phyloP scores from a whole-genome alignment of 2,113 vertebrate species.

The Alosa alosa region DNA sequence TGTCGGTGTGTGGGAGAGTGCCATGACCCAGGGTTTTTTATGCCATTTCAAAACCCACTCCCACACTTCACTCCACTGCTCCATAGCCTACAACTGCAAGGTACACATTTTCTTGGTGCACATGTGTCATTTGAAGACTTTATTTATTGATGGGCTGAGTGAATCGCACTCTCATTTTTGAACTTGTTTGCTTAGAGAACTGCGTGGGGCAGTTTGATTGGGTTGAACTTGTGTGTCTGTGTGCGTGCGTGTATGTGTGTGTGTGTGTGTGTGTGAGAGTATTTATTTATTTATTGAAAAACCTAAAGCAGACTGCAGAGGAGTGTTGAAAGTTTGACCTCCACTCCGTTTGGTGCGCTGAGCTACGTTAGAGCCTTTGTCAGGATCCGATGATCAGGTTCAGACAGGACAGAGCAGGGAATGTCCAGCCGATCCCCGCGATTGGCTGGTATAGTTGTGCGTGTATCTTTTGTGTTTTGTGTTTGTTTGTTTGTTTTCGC shows the following conservation, averaged over 20 bases:
- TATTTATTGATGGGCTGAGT: not conserved
- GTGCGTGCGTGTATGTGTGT: not conserved
- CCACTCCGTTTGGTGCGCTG: not conserved
- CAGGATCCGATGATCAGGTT: not conserved
- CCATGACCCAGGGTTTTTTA: not conserved
- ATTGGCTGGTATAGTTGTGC: constrained; percentile 21
- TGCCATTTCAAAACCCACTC: not conserved
- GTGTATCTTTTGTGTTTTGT: not conserved
- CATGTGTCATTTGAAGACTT: not conserved
- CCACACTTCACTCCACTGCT: not conserved
- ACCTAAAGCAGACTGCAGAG: not conserved
- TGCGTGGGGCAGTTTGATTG: not conserved
- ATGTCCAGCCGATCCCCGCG: constrained; percentile 22
- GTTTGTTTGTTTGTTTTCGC: constrained; percentile 20
- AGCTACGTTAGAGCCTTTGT: not conserved
- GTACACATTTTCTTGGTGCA: not conserved
- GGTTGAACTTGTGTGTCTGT: not conserved
- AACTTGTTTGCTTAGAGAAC: not conserved
- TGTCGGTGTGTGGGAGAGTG: not conserved
- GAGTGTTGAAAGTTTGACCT: not conserved
- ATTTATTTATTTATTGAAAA: constrained; percentile 48
- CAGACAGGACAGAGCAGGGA: constrained; percentile 31
- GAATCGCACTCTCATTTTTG: not conserved
- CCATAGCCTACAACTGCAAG: not conserved
- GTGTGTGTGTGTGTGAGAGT: constrained; percentile 15